A percentile compares a stretch with the other conserved stretches of the same genome.
Evolutionary conservation across 2,113 vertebrate genomes (phyloP).

Genomic region (Piprites chloris): DNA sequence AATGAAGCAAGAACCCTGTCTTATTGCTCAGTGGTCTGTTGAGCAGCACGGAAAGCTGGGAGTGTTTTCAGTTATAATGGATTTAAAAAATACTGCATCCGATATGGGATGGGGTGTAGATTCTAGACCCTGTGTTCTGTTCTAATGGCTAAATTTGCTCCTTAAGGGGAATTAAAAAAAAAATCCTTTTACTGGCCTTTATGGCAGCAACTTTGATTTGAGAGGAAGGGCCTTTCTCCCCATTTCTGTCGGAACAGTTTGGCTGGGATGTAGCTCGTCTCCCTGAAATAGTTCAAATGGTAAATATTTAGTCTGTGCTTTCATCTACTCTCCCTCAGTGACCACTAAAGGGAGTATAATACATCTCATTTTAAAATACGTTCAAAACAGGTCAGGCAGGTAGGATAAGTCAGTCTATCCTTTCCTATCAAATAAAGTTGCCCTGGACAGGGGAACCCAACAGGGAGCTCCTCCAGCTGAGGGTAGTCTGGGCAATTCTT

Average conservation of each 20-base stretch:
- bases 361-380: neutral
- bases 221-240: neutral
- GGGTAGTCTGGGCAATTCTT: rapidly evolving
- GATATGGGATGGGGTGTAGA: rapidly evolving
- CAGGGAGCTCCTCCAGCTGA: neutral
- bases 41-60: neutral
- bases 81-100: neutral
- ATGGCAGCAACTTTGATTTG: neutral
- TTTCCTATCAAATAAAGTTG: neutral
- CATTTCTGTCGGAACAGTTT: neutral
- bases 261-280: neutral
- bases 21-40: neutral
- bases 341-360: neutral
- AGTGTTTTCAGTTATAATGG: neutral
- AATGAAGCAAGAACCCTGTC: neutral
- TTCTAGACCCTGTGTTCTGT: neutral
- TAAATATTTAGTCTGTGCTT: neutral
- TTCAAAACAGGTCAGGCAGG: rapidly evolving
- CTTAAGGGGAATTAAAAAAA: neutral
- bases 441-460: neutral
- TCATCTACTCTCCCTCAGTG: neutral
- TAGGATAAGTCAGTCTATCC: neutral
- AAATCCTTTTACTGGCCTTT: neutral
- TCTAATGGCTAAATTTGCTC: neutral
- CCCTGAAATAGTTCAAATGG: neutral